These are phyloP conservation scores for Nymphalis urticae DNA, from an alignment of 2,888 invertebrate species.

Conservation along the genomic window DNA sequence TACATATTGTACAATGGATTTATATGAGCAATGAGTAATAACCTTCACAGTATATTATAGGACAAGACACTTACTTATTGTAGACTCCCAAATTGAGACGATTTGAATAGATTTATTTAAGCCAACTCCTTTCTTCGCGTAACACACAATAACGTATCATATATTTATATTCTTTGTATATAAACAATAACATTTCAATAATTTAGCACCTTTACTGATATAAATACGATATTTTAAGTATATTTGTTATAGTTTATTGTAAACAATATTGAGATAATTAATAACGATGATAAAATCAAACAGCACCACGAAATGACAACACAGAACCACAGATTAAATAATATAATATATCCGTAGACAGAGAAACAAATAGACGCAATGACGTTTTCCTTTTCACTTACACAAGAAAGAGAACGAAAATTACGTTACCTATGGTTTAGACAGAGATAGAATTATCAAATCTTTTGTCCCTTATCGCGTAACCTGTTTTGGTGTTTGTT, in stretches of 20 bases:
- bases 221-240: conserved; percentile 1
- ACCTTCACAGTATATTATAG: conserved; percentile 22
- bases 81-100: conserved; percentile 9
- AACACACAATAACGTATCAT: neutral
- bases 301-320: conserved; percentile 10
- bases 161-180: conserved; percentile 1
- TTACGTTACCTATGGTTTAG: no score
- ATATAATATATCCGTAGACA: neutral
- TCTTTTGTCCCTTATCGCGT: no score
- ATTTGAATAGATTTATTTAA: conserved; percentile 16
- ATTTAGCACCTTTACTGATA: neutral
- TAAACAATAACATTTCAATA: conserved; percentile 8
- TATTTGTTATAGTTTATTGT: conserved; percentile 7
- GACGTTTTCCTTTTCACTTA: no score
- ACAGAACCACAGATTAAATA: neutral
- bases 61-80: conserved; percentile 16
- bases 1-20: neutral
- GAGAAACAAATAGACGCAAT: no score
- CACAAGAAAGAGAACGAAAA: no score
- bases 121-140: conserved; percentile 9
- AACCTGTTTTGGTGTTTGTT: no score
- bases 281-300: neutral
- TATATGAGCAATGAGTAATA: neutral
- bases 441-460: no score
- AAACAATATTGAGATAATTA: conserved; percentile 24